Evolutionary conservation across 1,140 invertebrate species (phyloP), one percentile per base, ranked within the genome.

Genomic region (Triops cancriformis): DNA sequence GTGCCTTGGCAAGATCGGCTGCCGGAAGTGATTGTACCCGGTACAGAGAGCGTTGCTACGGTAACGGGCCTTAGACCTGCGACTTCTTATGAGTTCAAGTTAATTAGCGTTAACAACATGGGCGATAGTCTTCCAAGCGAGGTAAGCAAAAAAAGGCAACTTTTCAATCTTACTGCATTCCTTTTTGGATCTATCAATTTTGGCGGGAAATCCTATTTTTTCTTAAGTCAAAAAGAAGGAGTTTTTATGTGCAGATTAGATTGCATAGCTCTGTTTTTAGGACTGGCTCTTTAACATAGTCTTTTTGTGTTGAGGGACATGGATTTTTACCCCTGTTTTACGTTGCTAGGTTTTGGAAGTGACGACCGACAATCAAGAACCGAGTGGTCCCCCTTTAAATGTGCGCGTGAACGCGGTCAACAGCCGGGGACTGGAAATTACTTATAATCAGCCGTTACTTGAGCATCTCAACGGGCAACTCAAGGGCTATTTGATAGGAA

Each of bases 401-500:
- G 90, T 98, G 26, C 88, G 91, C 80, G 93, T 94, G 23, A 93
- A 94, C 84, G 89, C 96, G 1, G 91, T 93, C 82, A 93, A 93
- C 81, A 95, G 95, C 28, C 95, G 94, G 2, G 93, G 95, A 82
- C 87, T 98, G 41, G 89, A 91, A 80, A 91, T 97, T 12, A 92
- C 89, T 37, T 98, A 95, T 94, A 91, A 94, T 85, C 92, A 95
- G 12, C 95, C 96, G 14, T 89, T 91, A 79, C 87, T 91, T 80
- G 92, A 95, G 83, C 87, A 93, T 75, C 94, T 93, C 90, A 96
- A 98, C 84, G 96, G 96, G 12, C 92, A 93, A 80, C 90, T 98
- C 80, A 88, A 94, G 1, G 96, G 96, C 26, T 98, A 97, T 84
- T 95, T 97, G 82, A 91, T 98, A 9, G 95, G 95, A 74, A 97